Conservation (phyloP, 2,888 invertebrate genomes). For the Ferdinandea cuprea region DNA sequence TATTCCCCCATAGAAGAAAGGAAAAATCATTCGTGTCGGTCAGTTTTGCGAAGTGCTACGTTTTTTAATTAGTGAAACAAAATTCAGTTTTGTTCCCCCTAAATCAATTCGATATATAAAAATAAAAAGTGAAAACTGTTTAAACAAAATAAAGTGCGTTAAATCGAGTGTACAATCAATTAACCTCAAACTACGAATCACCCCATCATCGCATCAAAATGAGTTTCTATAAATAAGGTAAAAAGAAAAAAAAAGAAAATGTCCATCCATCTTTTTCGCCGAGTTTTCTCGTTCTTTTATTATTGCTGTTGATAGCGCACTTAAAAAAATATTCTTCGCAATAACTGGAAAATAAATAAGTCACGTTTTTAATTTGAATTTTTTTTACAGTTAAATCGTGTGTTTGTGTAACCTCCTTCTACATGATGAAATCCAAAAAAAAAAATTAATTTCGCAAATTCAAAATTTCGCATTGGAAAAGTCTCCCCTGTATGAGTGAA, state of each 20-base stretch:
- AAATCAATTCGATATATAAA: constrained; percentile 24
- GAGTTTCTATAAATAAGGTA: constrained; percentile 73
- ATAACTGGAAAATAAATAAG: constrained; percentile 26
- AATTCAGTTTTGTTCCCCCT: constrained; percentile 41
- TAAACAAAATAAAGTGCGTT: constrained; percentile 18
- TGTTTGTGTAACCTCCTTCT: constrained; percentile 23
- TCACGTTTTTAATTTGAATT: constrained; percentile 52
- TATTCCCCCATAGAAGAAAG: constrained; percentile 46
- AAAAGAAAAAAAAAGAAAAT: constrained; percentile 49
- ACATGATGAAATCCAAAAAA: constrained; percentile 41
- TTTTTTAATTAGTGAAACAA: constrained; percentile 59
- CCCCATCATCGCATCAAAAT: constrained; percentile 60
- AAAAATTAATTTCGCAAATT: constrained; percentile 26
- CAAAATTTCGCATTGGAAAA: constrained; percentile 45
- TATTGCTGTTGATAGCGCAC: constrained; percentile 16
- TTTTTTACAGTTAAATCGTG: constrained; percentile 60
- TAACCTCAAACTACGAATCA: constrained; percentile 60
- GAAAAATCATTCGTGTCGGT: constrained; percentile 72
- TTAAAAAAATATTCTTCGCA: constrained; percentile 13
- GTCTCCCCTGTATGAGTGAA: constrained; percentile 21
- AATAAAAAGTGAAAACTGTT: constrained; percentile 42
- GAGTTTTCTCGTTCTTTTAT: constrained; percentile 11
- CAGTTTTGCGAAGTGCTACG: constrained; percentile 70
- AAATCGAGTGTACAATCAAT: constrained; percentile 49
- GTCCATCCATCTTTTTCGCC: constrained; percentile 27